Conservation (phyloP, 2,797 vertebrate species). For the Sciurus vulgaris region DNA sequence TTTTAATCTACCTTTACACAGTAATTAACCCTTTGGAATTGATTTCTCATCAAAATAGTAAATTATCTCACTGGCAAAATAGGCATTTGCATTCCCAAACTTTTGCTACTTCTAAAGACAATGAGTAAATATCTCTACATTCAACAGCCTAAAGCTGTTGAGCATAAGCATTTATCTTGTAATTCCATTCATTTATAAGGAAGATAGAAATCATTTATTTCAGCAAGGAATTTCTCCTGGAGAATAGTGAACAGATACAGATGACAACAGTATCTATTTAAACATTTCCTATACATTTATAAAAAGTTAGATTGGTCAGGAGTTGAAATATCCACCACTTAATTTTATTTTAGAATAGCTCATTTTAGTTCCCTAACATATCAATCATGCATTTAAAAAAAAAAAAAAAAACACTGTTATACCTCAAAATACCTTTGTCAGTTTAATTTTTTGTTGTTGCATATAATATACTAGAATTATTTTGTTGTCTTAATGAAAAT, state of each 20-base stretch:
- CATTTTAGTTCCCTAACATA: conserved; percentile 76
- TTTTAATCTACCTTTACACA: conserved; percentile 69
- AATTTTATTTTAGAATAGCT: conserved; percentile 78
- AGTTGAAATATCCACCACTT: conserved; percentile 79
- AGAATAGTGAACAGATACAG: conserved; percentile 77
- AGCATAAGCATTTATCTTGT: conserved; percentile 1
- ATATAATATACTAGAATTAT: conserved; percentile 71
- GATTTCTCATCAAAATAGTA: conserved; percentile 67
- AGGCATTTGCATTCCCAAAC: conserved; percentile 15
- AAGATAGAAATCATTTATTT: conserved; percentile 79
- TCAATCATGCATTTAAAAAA: conserved; percentile 49
- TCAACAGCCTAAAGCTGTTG: conserved; percentile 8
- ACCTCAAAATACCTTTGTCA: conserved; percentile 73
- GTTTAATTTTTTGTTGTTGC: conserved; percentile 66
- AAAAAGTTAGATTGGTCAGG: conserved; percentile 67
- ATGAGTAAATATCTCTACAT: conserved; percentile 56
- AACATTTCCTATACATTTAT: conserved; percentile 80
- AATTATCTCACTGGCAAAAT: conserved; percentile 64
- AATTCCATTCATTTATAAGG: conserved; percentile 67
- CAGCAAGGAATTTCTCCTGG: conserved; percentile 79
- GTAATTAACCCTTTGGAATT: conserved; percentile 54
- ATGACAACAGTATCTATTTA: conserved; percentile 75
- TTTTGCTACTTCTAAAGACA: conserved; percentile 66
- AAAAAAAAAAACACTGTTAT: background rate
- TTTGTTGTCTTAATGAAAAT: conserved; percentile 52